Base-by-base conservation (phyloP, 2,888 invertebrate genomes). In the Neoaliturus tenellus region DNA sequence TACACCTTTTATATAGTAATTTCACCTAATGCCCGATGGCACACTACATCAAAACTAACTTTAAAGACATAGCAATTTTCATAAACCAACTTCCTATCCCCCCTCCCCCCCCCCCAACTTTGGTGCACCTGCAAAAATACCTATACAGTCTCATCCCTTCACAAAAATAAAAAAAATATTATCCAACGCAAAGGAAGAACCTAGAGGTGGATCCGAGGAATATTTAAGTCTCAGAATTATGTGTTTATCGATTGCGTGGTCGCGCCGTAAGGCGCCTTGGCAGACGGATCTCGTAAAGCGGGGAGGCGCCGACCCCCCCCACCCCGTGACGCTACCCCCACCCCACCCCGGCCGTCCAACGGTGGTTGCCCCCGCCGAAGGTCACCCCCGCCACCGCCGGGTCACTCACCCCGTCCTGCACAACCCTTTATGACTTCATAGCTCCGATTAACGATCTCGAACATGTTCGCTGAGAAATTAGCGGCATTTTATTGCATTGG, bases 221-320 rank as follows among this genome's bases (percentile, higher is more conserved):
- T 75, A 75, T 75, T 75, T 75, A 71, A 71, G 71, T 71, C 25
- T 23, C 23, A 69, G 69, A 69, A 69, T 67, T 67, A 67, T 69
- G 14, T 69, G 69, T 17, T n/a, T 75, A 75, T 75, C 48, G 75
- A 75, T 69, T 67, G 3, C 3, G 69, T 20, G 69, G 69, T 69
- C 39, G 10, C 25, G 75, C 25, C 48, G 75, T 28, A 69, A 69
- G 75, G 75, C 75, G 75, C 75, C 44, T 28, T 6, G 44, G 75
- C 75, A 75, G 75, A 75, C 75, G 28, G 75, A 35, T n/a, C 44
- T 75, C 75, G 75, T 75, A 75, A 75, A 75, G 44, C 48, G 23
- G 23, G 39, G n/a, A 14, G 75, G 75, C 75, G 75, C 75, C 75
- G 44, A 10, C 41, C n/a, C 41, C 41, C n/a, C 41, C 71, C n/a